Conservation (phyloP, 2,113 vertebrate genomes). For the Myotis davidii region DNA sequence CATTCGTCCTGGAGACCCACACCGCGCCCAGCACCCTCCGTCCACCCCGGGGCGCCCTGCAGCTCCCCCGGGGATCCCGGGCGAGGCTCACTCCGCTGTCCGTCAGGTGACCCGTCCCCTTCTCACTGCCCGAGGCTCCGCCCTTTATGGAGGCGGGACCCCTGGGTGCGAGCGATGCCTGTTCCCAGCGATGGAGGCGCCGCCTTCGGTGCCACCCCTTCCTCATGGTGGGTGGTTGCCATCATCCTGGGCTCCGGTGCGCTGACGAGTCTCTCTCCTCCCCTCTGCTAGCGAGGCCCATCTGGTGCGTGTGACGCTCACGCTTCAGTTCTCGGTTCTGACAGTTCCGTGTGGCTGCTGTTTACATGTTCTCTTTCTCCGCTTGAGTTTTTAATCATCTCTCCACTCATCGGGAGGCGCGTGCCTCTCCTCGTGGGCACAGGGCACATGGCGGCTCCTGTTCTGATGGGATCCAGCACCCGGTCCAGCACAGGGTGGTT, state of each 20-base stretch:
- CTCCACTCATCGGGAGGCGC: not conserved
- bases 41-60: fast-evolving
- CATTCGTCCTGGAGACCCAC: fast-evolving
- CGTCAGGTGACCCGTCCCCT: fast-evolving
- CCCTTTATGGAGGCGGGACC: not conserved
- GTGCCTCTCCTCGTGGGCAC: not conserved
- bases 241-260: fast-evolving
- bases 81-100: fast-evolving
- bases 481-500: not conserved
- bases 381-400: no score
- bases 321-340: not conserved
- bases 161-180: no score
- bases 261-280: not conserved
- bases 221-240: not conserved
- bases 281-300: not conserved
- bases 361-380: not conserved
- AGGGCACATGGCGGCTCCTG: not conserved
- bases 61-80: fast-evolving
- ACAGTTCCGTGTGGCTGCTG: not conserved
- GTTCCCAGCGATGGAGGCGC: fast-evolving
- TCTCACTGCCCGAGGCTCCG: not conserved
- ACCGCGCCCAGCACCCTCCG: fast-evolving
- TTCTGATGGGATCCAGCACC: not conserved
- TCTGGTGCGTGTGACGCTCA: not conserved
- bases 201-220: fast-evolving